Evolutionary conservation across 1,140 invertebrate genomes (phyloP).

Genomic region (Popillia japonica): DNA sequence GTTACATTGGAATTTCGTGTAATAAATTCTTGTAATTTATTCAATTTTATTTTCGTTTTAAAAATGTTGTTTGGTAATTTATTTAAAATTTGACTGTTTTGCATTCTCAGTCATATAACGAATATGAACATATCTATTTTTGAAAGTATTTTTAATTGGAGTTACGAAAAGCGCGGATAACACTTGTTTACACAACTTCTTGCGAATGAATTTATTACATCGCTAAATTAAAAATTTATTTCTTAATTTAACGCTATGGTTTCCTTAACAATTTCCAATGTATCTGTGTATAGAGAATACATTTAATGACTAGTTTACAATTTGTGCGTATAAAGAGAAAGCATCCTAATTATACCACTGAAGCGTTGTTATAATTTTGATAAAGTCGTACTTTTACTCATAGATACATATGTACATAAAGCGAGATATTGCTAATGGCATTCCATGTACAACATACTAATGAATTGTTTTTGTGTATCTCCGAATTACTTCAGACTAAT

Average conservation of each 20-base stretch:
- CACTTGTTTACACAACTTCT: not conserved
- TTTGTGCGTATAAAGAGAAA: slow-evolving; percentile 4
- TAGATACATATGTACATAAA: not conserved
- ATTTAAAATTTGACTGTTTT: too few species aligned
- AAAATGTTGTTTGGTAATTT: too few species aligned
- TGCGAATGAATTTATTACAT: not conserved
- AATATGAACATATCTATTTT: not conserved
- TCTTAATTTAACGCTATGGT: not conserved
- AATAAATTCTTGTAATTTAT: too few species aligned
- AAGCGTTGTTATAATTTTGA: slow-evolving; percentile 26
- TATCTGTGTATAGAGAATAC: not conserved
- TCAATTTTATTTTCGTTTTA: too few species aligned
- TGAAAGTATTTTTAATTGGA: not conserved
- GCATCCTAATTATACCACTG: slow-evolving; percentile 17
- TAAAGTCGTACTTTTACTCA: slow-evolving; percentile 16
- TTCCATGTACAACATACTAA: not conserved
- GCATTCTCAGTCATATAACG: too few species aligned
- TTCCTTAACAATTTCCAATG: slow-evolving; percentile 3
- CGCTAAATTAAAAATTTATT: not conserved
- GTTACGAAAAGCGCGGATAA: not conserved
- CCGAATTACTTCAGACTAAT: not conserved
- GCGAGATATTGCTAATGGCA: slow-evolving; percentile 4
- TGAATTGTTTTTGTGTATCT: not conserved
- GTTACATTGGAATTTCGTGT: too few species aligned
- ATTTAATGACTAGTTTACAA: not conserved